Evolutionary conservation across 2,797 vertebrate genomes (phyloP).

Genomic region (Melanotaenia parkinsoni): DNA sequence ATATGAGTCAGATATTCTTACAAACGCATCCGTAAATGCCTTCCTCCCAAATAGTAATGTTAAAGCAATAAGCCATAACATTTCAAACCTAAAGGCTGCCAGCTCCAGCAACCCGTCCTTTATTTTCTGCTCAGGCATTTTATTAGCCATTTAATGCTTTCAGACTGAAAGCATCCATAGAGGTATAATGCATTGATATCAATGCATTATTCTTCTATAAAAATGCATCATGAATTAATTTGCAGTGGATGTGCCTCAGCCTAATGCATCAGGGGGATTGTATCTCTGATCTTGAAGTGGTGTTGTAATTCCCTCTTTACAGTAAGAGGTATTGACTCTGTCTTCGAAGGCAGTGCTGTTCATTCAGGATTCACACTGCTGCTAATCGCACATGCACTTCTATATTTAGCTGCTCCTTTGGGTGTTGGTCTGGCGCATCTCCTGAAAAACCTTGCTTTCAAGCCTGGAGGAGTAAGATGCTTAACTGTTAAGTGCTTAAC

Average conservation of each 20-base stretch:
- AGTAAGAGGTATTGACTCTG: constrained; percentile 51
- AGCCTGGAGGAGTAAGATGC: constrained; percentile 69
- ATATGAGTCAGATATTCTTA: constrained; percentile 51
- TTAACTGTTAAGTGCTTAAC: constrained; percentile 78
- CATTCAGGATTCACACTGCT: constrained; percentile 73
- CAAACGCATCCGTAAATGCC: constrained; percentile 19
- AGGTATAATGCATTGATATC: background rate
- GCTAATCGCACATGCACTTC: constrained; percentile 70
- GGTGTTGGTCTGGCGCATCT: constrained; percentile 67
- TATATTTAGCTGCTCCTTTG: constrained; percentile 77
- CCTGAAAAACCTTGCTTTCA: constrained; percentile 72
- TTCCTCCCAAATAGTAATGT: background rate
- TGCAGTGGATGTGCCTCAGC: constrained; percentile 2
- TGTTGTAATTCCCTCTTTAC: constrained; percentile 54
- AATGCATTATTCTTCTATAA: background rate
- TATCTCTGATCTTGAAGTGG: constrained; percentile 6
- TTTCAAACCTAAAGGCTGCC: background rate
- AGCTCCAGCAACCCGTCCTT: background rate
- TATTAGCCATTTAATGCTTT: background rate
- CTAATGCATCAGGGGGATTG: constrained; percentile 26
- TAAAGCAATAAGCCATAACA: background rate
- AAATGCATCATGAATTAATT: constrained; percentile 38
- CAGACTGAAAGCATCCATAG: background rate
- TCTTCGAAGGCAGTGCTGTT: constrained; percentile 51
- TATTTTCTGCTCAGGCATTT: background rate